Evolutionary conservation across 2,797 vertebrate species (phyloP), one percentile per base, ranked within the genome.

Genomic region (Phrynocephalus guinanensis): DNA sequence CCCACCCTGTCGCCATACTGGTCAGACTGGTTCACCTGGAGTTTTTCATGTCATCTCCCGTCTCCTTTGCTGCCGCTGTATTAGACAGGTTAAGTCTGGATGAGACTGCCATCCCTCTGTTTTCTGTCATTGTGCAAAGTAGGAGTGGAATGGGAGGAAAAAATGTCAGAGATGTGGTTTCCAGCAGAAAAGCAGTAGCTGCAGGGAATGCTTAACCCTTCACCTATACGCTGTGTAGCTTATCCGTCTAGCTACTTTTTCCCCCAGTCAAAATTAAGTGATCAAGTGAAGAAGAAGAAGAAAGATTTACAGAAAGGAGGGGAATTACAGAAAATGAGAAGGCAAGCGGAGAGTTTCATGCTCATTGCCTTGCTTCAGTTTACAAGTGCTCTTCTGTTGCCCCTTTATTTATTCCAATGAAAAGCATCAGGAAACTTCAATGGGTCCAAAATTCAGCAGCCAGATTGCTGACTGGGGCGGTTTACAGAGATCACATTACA

Each of bases 1-100:
- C 33, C 48, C 52, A 72, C 82, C 76, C 33, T 88, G 66, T 48
- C 81, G 85, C 60, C 48, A 81, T 52, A 26, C 68, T 85, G 71
- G 26, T 82, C 30, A 81, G 72, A 60, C 48, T 66, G 28, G 22
- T 77, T 6, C 28, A 56, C 13, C 0, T 60, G 60, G 72, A 63
- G 15, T 63, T 81, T 85, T 70, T 87, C 26, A 24, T 44, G 78
- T 67, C 63, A 85, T 9, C 5, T 22, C 20, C 30, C 30, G 10
- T 9, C 52, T 2, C 11, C 26, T 5, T 63, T 52, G n/a, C 50
- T 28, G 24, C 75, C 22, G 60, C 30, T 48, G n/a, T 26, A 30
- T 24, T 38, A 76, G 44, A 24, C 15, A 60, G 67, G 18, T 60
- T 33, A 67, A 48, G 24, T 7, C 33, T 52, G 66, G 3, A n/a